Conservation (phyloP, 2,888 invertebrate genomes). For the Trachelus tabidus region DNA sequence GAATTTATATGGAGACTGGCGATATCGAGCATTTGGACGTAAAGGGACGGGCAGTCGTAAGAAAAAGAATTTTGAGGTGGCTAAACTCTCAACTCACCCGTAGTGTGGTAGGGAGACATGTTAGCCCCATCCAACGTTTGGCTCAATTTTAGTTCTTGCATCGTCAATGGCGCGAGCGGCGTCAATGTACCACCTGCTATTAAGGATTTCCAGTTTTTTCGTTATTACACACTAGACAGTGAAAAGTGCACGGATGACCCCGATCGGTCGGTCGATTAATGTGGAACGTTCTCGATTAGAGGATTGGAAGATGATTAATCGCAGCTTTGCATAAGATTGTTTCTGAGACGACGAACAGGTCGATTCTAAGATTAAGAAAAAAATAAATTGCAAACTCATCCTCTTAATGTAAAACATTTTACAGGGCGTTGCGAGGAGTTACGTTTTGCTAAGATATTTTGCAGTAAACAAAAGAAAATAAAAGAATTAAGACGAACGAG, state of each 20-base stretch:
- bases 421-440: not conserved
- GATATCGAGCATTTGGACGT: not conserved
- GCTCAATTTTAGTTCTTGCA: conserved; percentile 81
- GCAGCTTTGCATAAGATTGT: not conserved
- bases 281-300: not conserved
- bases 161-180: conserved; percentile 78
- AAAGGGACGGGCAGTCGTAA: conserved; percentile 25
- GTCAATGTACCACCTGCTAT: conserved; percentile 75
- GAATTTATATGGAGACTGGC: not conserved
- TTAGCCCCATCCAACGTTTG: conserved; percentile 74
- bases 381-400: no score
- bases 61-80: conserved; percentile 39
- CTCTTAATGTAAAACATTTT: not conserved
- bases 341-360: not conserved
- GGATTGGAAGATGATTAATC: not conserved
- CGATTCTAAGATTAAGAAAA: not conserved
- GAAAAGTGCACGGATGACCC: not conserved
- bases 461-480: not conserved
- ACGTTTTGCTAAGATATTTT: not conserved
- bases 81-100: conserved; percentile 70
- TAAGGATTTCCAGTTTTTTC: conserved; percentile 52
- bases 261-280: conserved; percentile 1
- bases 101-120: conserved; percentile 75
- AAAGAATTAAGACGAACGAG: not conserved
- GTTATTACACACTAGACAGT: conserved; percentile 9